phyloP scores from a whole-genome alignment of 1,140 invertebrate genomes.

The Drosophila willistoni region DNA sequence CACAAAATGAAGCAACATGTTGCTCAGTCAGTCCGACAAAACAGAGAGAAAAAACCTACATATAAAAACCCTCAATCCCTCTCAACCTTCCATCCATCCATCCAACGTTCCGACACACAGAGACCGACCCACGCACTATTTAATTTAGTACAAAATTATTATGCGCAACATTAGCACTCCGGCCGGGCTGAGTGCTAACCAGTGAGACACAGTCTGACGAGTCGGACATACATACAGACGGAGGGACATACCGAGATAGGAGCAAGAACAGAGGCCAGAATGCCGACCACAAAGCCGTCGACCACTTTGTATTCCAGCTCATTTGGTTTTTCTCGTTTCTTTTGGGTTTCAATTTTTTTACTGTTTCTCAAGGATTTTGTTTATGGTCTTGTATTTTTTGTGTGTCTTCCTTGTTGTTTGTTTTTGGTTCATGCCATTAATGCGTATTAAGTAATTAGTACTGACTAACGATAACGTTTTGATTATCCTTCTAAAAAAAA shows the following conservation, averaged over 20 bases:
- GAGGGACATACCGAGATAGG: background rate
- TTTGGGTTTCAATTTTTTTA: background rate
- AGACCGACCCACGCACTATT: slow-evolving; percentile 75
- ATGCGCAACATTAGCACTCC: slow-evolving; percentile 77
- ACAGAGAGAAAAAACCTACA: slow-evolving; percentile 16
- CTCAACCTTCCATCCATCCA: slow-evolving; percentile 8
- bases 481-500: no score
- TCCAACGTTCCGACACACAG: slow-evolving; percentile 31
- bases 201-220: no score
- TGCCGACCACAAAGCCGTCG: background rate
- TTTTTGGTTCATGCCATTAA: no score
- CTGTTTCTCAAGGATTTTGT: background rate
- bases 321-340: background rate
- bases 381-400: no score
- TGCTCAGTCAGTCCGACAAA: slow-evolving; percentile 44
- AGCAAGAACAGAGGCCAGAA: background rate
- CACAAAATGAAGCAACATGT: slow-evolving; percentile 62
- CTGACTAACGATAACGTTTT: no score
- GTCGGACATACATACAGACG: no score
- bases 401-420: no score
- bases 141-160: slow-evolving; percentile 82
- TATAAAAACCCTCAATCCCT: slow-evolving; percentile 1
- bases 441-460: no score
- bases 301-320: background rate
- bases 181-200: slow-evolving; percentile 44